These are phyloP conservation scores for Aselliscus stoliczkanus DNA, from an alignment of 2,797 vertebrate genomes.

Conservation along the genomic window DNA sequence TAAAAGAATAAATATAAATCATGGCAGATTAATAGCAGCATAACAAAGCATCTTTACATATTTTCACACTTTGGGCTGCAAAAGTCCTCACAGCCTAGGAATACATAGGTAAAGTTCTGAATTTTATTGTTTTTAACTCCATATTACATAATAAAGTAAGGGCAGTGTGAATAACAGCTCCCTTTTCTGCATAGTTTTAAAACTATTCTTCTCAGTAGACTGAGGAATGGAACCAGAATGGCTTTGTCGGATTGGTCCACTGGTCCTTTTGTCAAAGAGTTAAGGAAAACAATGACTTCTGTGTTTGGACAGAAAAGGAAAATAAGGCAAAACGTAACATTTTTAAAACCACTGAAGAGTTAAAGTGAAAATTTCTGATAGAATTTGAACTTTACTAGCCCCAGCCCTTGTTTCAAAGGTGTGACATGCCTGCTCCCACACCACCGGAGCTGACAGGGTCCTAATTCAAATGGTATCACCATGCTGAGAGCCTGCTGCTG, in stretches of 20 bases:
- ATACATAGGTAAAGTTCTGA: constrained; percentile 64
- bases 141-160: constrained; percentile 44
- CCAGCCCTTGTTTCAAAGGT: not conserved
- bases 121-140: constrained; percentile 53
- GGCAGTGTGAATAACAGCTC: constrained; percentile 68
- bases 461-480: not conserved
- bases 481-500: not conserved
- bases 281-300: constrained; percentile 59
- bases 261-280: constrained; percentile 62
- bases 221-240: constrained; percentile 62
- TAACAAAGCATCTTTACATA: constrained; percentile 73
- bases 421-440: not conserved
- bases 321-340: constrained; percentile 63
- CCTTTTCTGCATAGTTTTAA: constrained; percentile 74
- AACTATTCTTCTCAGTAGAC: constrained; percentile 65
- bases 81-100: constrained; percentile 64
- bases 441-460: not conserved
- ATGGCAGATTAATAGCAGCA: constrained; percentile 78
- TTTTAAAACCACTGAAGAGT: constrained; percentile 30
- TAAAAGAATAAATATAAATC: constrained; percentile 81
- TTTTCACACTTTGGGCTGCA: constrained; percentile 68
- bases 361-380: constrained; percentile 15
- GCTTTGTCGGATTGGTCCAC: constrained; percentile 59
- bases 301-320: constrained; percentile 67
- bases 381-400: not conserved